phyloP scores from a whole-genome alignment of 1,140 invertebrate genomes.

The Aporrectodea caliginosa region DNA sequence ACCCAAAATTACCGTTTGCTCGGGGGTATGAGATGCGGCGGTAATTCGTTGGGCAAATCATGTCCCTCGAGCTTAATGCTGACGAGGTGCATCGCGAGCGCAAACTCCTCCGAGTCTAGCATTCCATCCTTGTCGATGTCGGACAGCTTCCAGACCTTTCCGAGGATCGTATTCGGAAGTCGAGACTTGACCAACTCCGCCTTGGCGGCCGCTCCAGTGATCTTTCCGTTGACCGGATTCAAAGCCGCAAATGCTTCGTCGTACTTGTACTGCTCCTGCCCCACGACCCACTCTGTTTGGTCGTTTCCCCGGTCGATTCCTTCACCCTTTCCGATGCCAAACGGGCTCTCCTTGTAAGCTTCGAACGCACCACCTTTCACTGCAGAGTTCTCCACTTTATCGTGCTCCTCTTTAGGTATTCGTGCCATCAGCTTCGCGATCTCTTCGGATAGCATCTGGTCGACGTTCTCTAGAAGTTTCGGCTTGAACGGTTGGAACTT shows the following conservation, averaged over 20 bases:
- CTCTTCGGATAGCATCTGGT: constrained; percentile 92
- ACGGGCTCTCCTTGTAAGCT: constrained; percentile 81
- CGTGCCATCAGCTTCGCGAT: constrained; percentile 91
- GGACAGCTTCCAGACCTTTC: constrained; percentile 91
- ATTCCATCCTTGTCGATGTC: constrained; percentile 96
- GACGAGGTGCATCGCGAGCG: constrained; percentile 96
- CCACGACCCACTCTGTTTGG: constrained; percentile 94
- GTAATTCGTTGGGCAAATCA: constrained; percentile 85
- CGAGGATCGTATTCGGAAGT: constrained; percentile 91
- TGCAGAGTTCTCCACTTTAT: constrained; percentile 25
- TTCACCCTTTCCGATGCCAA: constrained; percentile 92
- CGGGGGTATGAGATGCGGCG: constrained; percentile 90
- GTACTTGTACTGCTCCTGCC: constrained; percentile 79
- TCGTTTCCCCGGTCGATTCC: constrained; percentile 92
- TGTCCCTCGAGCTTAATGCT: constrained; percentile 78
- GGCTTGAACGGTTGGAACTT: constrained; percentile 92
- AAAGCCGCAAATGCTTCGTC: constrained; percentile 82
- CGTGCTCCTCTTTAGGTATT: constrained; percentile 81
- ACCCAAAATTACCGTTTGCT: constrained; percentile 61
- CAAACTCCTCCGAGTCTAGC: constrained; percentile 94
- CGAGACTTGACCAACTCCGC: constrained; percentile 96
- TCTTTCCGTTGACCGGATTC: constrained; percentile 86
- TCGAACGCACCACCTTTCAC: constrained; percentile 68
- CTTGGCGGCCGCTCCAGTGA: constrained; percentile 87
- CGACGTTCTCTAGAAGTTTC: constrained; percentile 82